Evolutionary conservation across 2,113 vertebrate species (phyloP), one percentile per base, ranked within the genome.

Genomic region (Mus spicilegus): DNA sequence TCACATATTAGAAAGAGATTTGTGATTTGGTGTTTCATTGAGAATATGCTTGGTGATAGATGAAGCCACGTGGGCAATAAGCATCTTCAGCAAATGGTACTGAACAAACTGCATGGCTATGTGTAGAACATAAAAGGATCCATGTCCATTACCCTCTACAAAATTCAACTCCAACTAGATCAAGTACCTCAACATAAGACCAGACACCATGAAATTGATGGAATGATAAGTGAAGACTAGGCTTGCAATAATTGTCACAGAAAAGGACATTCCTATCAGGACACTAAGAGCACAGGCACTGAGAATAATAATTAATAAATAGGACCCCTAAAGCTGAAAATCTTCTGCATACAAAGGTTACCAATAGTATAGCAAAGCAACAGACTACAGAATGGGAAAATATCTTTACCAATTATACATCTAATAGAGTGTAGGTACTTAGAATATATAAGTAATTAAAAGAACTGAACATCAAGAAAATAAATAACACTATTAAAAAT

Each of bases 1-100:
- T 80, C 58, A 5, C 65, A 77, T 80, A 70, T 95, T 65, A 30
- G 70, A 93, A 89, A 76, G 91, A 78, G 3, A 73, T 69, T 91
- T 96, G 8, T 94, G 28, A 36, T 88, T 63, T 69, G 82, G 87
- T 80, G 14, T 90, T 67, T 67, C 26, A 75, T 14, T 80, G 42
- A 76, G 3, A 0, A 86, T 72, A 33, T 30, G 33, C 26, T 11
- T 58, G 36, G 46, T 51, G 28, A 65, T 69, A 75, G 94, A 24
- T 49, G 63, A 78, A 24, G 72, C n/a, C 20, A 5, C 7, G 9
- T 42, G n/a, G n/a, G 19, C n/a, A 75, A 24, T 42, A 42, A 75
- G n/a, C 72, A 75, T 75, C 72, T 75, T 75, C 72, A 42, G 24
- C 70, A 75, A 75, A 42, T 24, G 72, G 72, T 42, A 75, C 72